Base-by-base conservation (phyloP, 1,140 invertebrate species). In the Drosophila orena region DNA sequence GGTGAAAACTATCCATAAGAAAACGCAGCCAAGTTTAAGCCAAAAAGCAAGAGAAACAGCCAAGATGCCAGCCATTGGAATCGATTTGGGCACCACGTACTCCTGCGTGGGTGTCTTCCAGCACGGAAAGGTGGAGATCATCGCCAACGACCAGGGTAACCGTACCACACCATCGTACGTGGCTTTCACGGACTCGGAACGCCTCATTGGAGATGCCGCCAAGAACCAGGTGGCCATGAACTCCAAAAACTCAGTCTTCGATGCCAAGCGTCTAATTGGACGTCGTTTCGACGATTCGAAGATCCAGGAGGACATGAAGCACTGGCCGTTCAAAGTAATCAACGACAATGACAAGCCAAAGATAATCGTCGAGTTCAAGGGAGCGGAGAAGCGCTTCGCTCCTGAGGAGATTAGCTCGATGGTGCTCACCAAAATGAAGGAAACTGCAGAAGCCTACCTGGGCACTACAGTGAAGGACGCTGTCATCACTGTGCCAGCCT, bases 81-180 rank as follows among this genome's bases (percentile, higher is more conserved):
- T 96, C 78, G 96, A 96, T 89, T 93, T 96, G 62, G 96, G 96
- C 14, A 97, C 96, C 4, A 97, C 96, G 2, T 96, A 96, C 83
- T 96, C 96, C 6, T 96, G 96, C 79, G 96, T 97, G 4, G 96
- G 95, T 44, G 95, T 97, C 1, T 97, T 96, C 88, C 95, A 96
- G 80, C 94, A 97, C 89, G 96, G 97, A 35, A 96, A 97, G 90
- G 97, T 98, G 7, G 97, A 98, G 91, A 98, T 98, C 77, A 98
- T 98, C 52, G 96, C 97, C 42, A 98, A 98, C 81, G 97, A 98
- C 79, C 97, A 98, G 92, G 97, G 97, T 40, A 98, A 98, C 91
- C 94, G 97, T 60, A 98, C 97, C 14, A 98, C 97, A 15, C 97
- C 97, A 3, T 96, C 96, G 56, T 98, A 97, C 92, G 97, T 98